Percentiles rank a stretch among this genome's conserved stretches.
phyloP scores from a whole-genome alignment of 2,113 vertebrate species.

The Periophthalmodon schlosseri region DNA sequence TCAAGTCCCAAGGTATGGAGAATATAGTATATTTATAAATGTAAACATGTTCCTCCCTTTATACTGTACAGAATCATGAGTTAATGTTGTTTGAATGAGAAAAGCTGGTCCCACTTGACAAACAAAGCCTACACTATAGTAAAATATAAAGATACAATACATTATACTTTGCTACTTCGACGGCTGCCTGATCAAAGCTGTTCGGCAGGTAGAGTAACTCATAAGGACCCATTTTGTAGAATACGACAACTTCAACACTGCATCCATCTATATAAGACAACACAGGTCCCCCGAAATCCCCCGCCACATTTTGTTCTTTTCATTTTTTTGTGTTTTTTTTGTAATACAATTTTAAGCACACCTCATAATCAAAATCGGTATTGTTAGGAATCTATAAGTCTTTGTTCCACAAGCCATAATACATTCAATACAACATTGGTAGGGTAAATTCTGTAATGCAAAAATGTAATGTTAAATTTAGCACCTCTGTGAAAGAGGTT shows the following conservation, averaged over 20 bases:
- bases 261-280: constrained; percentile 61
- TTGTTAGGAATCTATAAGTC: constrained; percentile 56
- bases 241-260: constrained; percentile 63
- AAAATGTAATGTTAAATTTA: constrained; percentile 87
- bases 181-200: constrained; percentile 60
- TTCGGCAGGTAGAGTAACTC: constrained; percentile 55
- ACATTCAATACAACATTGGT: constrained; percentile 82
- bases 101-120: constrained; percentile 65
- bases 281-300: constrained; percentile 43
- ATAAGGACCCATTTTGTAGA: constrained; percentile 54
- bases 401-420: constrained; percentile 65
- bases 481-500: constrained; percentile 51
- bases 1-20: constrained; percentile 30
- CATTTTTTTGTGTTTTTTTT: constrained; percentile 25
- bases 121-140: constrained; percentile 65
- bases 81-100: constrained; percentile 58
- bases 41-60: constrained; percentile 68
- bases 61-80: constrained; percentile 54
- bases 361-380: constrained; percentile 58
- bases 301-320: constrained; percentile 38
- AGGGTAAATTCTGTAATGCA: constrained; percentile 77
- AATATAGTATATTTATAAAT: constrained; percentile 51
- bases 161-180: constrained; percentile 71
- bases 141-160: constrained; percentile 70
- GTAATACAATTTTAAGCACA: constrained; percentile 30